Evolutionary conservation across 2,888 invertebrate species (phyloP).

Genomic region (Parnassius apollo): DNA sequence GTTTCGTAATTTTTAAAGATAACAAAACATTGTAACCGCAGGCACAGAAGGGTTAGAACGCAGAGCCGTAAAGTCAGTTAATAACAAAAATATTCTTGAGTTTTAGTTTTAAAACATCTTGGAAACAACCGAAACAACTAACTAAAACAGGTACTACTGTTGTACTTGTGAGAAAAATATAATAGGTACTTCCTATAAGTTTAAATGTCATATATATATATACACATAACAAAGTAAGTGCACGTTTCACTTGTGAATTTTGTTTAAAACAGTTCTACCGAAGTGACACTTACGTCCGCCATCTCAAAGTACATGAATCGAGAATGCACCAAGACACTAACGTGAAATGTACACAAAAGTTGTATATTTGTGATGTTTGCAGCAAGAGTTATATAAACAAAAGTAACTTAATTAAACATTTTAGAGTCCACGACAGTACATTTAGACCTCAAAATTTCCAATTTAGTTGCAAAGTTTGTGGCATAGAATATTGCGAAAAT

Average conservation of each 20-base stretch:
- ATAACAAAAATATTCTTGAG: too few relatives aligned
- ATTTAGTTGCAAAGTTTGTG: constrained; percentile 7
- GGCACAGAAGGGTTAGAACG: too few relatives aligned
- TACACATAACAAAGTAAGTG: constrained; percentile 1
- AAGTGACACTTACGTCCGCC: background rate
- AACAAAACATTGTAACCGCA: too few relatives aligned
- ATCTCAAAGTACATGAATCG: background rate
- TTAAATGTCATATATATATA: background rate
- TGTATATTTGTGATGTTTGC: constrained; percentile 9
- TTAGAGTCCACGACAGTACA: background rate
- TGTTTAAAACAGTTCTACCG: constrained; percentile 6
- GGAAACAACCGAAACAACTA: too few relatives aligned
- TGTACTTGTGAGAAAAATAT: background rate
- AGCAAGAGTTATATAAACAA: background rate
- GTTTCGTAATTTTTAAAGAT: too few relatives aligned
- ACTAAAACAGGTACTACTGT: background rate
- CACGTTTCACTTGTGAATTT: background rate
- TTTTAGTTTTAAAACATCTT: too few relatives aligned
- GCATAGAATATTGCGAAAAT: constrained; percentile 9
- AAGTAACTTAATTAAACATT: constrained; percentile 2
- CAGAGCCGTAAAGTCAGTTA: too few relatives aligned
- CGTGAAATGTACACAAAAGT: background rate
- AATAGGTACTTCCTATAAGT: background rate
- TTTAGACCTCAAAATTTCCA: too few relatives aligned
- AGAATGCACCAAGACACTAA: background rate